These are phyloP conservation scores for Ischnus inquisitorius DNA, from an alignment of 2,888 invertebrate species.

Conservation along the genomic window DNA sequence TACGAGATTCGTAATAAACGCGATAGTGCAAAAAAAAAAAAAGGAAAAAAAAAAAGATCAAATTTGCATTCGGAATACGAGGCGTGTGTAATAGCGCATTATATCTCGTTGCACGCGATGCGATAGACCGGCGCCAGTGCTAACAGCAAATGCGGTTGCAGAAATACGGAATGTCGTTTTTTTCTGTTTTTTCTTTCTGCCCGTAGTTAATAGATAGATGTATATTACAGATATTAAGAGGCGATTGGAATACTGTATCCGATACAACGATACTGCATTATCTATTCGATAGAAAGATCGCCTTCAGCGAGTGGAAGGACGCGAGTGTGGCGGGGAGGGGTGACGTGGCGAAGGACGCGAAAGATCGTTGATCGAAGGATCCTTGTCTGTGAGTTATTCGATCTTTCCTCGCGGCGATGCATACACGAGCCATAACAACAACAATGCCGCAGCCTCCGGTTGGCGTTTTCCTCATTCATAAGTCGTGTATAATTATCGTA, in stretches of 20 bases:
- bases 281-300: conserved; percentile 30
- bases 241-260: not conserved
- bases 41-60: conserved; percentile 18
- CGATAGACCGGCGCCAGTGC: conserved; percentile 52
- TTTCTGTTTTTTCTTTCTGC: conserved; percentile 11
- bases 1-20: not conserved
- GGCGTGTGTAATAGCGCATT: conserved; percentile 51
- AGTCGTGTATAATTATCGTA: conserved; percentile 32
- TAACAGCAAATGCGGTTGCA: conserved; percentile 27
- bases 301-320: conserved; percentile 42
- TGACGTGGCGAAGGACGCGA: conserved; percentile 41
- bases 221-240: not conserved
- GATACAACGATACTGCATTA: not conserved
- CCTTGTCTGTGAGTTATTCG: conserved; percentile 23
- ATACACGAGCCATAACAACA: not conserved
- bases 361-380: conserved; percentile 60
- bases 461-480: conserved; percentile 47
- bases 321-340: not conserved
- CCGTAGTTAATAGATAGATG: not conserved
- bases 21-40: conserved; percentile 11
- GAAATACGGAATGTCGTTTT: conserved; percentile 4
- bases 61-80: conserved; percentile 35
- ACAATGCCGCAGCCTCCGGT: conserved; percentile 27
- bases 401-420: conserved; percentile 25
- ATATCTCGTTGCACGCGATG: conserved; percentile 50